These are phyloP conservation scores for Apamea anceps DNA, from an alignment of 2,888 invertebrate species.

Conservation along the genomic window DNA sequence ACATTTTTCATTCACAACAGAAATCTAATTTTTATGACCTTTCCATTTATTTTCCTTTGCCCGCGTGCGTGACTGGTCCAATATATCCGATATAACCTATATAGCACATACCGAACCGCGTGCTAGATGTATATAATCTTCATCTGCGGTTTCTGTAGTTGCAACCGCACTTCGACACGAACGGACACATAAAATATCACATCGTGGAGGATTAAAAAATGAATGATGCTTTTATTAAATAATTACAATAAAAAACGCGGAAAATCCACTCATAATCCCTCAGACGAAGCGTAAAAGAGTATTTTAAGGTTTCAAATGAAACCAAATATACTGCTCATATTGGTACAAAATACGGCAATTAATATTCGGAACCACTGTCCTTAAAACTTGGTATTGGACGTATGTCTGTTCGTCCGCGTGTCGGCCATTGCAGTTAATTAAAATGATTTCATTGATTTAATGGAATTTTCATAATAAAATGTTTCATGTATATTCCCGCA, in stretches of 20 bases:
- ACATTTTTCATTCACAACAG: neutral
- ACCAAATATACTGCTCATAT: neutral
- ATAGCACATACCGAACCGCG: too few species aligned
- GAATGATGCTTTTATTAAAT: neutral
- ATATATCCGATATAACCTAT: neutral
- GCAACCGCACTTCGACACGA: neutral
- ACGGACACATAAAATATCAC: neutral
- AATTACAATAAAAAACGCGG: neutral
- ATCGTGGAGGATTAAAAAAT: neutral
- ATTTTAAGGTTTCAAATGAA: neutral
- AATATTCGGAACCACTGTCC: conserved; percentile 10
- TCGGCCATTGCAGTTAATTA: conserved; percentile 34
- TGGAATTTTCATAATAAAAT: conserved; percentile 5
- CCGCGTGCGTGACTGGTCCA: neutral
- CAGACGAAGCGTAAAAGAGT: neutral
- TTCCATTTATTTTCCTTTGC: neutral
- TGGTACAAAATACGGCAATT: conserved; percentile 23
- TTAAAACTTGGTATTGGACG: conserved; percentile 26
- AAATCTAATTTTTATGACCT: neutral
- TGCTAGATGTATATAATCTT: too few species aligned
- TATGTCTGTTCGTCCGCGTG: conserved; percentile 3
- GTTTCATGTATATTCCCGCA: neutral
- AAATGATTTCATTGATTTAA: conserved; percentile 20
- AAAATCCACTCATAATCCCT: neutral
- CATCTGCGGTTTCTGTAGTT: neutral